phyloP scores from a whole-genome alignment of 64 coral and sea anemone genomes.

The Dendronephthya gigantea region DNA sequence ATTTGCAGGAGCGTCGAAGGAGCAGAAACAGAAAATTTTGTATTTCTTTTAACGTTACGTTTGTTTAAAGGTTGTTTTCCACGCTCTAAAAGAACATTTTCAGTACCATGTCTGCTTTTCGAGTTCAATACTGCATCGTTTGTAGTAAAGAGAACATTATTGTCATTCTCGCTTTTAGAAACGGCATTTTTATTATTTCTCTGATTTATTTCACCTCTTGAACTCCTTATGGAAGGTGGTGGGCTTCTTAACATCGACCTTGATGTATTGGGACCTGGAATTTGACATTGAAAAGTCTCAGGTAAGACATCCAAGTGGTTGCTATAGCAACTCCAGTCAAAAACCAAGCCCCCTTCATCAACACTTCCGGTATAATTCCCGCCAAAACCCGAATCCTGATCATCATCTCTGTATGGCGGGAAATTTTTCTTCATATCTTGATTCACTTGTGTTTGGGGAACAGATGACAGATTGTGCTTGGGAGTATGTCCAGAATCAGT shows the following conservation, averaged over 20 bases:
- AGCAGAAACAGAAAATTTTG: neutral
- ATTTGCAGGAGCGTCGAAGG: neutral
- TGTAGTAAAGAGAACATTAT: too few species aligned
- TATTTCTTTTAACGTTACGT: neutral
- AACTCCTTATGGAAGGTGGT: neutral
- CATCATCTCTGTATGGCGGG: neutral
- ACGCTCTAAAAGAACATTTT: neutral
- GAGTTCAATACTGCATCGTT: too few species aligned
- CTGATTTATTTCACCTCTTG: neutral
- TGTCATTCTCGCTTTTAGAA: too few species aligned
- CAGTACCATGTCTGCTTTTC: neutral
- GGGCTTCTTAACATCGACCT: neutral
- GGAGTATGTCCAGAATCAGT: neutral
- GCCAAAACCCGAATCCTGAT: slow-evolving; percentile 3
- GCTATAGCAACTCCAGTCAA: slow-evolving; percentile 20
- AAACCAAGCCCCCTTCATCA: neutral
- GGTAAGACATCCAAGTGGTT: neutral
- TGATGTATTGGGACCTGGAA: neutral
- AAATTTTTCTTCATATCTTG: neutral
- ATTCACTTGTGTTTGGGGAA: neutral
- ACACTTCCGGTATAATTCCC: neutral
- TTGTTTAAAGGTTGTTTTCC: neutral
- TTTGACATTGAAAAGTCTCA: neutral
- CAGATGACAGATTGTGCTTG: neutral
- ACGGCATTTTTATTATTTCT: neutral